These are phyloP conservation scores for Macroglossus sobrinus DNA, from an alignment of 2,113 vertebrate species.

Conservation along the genomic window DNA sequence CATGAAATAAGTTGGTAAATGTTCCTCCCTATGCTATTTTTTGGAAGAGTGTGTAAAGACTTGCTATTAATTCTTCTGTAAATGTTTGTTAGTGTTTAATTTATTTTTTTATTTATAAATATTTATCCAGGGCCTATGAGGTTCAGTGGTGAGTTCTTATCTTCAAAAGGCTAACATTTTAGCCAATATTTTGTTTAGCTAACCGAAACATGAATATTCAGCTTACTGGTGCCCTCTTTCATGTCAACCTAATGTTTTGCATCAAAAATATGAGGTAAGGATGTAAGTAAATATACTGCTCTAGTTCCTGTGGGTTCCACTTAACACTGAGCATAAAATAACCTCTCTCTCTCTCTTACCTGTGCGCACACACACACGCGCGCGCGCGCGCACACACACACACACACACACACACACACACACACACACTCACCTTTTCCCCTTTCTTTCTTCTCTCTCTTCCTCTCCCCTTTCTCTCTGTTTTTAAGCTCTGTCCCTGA, in stretches of 20 bases:
- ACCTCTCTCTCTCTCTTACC: neutral
- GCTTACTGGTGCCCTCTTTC: neutral
- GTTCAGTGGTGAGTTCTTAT: too few species aligned
- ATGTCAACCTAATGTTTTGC: neutral
- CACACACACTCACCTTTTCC: neutral
- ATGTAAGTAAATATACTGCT: neutral
- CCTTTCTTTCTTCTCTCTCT: too few species aligned
- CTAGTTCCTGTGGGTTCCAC: neutral
- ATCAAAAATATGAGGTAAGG: neutral
- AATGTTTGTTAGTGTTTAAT: neutral
- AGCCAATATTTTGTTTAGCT: neutral
- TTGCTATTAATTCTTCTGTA: neutral
- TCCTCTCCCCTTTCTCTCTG: neutral
- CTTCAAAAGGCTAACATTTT: neutral
- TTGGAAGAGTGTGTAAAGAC: neutral
- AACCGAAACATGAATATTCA: neutral
- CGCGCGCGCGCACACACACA: neutral
- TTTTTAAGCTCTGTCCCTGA: neutral
- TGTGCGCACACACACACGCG: rapidly evolving
- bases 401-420: too few species aligned
- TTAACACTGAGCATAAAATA: neutral
- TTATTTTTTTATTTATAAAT: neutral
- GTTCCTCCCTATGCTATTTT: neutral
- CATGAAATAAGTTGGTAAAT: neutral
- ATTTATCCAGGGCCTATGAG: neutral